Base-by-base conservation (phyloP, 2,888 invertebrate genomes). In the Cybosia mesomella region DNA sequence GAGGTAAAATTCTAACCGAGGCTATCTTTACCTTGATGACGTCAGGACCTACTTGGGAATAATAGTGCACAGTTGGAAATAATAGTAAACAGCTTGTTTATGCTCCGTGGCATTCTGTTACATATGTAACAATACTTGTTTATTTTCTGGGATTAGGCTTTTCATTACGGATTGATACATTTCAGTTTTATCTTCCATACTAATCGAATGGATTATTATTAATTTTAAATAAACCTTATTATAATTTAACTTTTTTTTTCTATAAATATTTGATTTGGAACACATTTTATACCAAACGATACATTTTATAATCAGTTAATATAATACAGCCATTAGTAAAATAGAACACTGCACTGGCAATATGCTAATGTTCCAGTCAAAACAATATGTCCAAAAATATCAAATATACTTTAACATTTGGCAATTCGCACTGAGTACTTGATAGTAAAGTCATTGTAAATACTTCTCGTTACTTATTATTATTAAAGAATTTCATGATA, bases 361-460 rank as follows among this genome's bases (percentile, higher is more conserved):
- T 58, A 74, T 67, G 72, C 67, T 4, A 72, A 68, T 64, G 49
- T 10, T 64, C 59, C 66, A 60, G 69, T 71, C 62, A 71, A 82
- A 81, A 77, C 68, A 67, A 75, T 69, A 58, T 53, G 69, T 84
- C 76, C 78, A 85, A 85, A 84, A 84, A 83, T 83, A 84, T 74
- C 49, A 75, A 74, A 74, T 64, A 70, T 75, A 67, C 69, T 59
- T 71, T 71, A 71, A 76, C 61, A 73, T 83, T 83, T 82, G 83
- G 82, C 82, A 72, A 76, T 68, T 66, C 69, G 70, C 79, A 71
- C 65, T 61, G 68, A 73, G 43, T 68, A 62, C 70, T 62, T 55
- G 70, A 34, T 58, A 61, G 10, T 62, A 58, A 64, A 76, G 60
- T 60, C 32, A 71, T 66, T 75, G 73, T 81, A 77, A 82, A 81